Conservation (phyloP, 1,140 invertebrate species). For the Centruroides sculpturatus region DNA sequence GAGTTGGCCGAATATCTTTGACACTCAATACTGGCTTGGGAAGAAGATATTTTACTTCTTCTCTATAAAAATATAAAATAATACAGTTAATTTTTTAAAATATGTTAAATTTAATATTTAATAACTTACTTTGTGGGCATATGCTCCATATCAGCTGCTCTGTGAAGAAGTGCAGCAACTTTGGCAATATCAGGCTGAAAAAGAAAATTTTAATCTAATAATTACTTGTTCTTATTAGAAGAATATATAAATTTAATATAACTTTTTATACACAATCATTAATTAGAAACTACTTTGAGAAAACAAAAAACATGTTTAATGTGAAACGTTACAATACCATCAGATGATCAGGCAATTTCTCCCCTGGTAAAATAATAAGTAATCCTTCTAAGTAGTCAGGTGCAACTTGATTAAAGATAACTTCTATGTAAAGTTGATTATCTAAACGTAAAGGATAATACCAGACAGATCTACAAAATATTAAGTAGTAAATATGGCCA, state of each 20-base stretch:
- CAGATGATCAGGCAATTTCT: constrained; percentile 24
- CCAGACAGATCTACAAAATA: constrained; percentile 97
- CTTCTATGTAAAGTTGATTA: constrained; percentile 84
- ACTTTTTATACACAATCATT: neutral
- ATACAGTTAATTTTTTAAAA: neutral
- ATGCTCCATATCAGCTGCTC: constrained; percentile 73
- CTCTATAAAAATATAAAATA: constrained; percentile 30
- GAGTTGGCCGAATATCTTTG: constrained; percentile 64
- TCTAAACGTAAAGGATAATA: constrained; percentile 82
- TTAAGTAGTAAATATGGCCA: constrained; percentile 79
- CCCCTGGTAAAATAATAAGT: constrained; percentile 66
- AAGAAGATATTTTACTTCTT: constrained; percentile 77
- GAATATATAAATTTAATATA: neutral
- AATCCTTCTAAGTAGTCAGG: constrained; percentile 92
- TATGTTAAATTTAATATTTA: neutral
- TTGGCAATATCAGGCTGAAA: constrained; percentile 54
- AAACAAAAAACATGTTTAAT: neutral
- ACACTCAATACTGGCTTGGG: constrained; percentile 75
- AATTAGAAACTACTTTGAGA: neutral
- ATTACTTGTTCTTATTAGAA: neutral
- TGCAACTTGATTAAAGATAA: constrained; percentile 89
- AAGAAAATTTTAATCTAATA: neutral
- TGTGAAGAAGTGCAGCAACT: constrained; percentile 75
- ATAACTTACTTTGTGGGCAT: constrained; percentile 46
- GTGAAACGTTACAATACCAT: neutral